These are phyloP conservation scores for Ophion slaviceki DNA, from an alignment of 2,888 invertebrate genomes.

Conservation along the genomic window DNA sequence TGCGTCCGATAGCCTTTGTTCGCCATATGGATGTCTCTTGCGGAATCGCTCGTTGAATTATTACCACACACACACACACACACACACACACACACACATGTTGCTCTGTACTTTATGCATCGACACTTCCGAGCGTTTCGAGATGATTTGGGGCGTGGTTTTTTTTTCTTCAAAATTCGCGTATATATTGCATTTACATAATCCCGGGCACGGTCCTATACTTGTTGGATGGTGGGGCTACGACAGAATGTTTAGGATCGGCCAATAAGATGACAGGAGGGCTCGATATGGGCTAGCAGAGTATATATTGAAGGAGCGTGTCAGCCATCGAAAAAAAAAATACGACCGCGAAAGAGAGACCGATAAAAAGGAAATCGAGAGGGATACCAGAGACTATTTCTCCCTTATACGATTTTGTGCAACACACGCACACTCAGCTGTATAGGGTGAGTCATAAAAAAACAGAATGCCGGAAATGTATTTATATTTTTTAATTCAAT, in stretches of 20 bases:
- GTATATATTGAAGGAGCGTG: constrained; percentile 28
- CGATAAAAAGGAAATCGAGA: constrained; percentile 35
- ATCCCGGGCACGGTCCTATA: background rate
- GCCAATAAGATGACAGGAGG: constrained; percentile 18
- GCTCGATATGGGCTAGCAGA: background rate
- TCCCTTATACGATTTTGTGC: constrained; percentile 10
- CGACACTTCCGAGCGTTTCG: background rate
- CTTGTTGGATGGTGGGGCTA: background rate
- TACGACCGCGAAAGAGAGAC: background rate
- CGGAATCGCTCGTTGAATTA: background rate
- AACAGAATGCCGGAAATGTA: too few species aligned
- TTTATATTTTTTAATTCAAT: too few species aligned
- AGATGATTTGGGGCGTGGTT: background rate
- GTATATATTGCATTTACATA: constrained; percentile 32
- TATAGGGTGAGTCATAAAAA: too few species aligned
- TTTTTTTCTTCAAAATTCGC: background rate
- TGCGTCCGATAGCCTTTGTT: too few species aligned
- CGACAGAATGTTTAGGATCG: background rate
- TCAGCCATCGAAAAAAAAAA: background rate
- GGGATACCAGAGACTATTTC: constrained; percentile 5
- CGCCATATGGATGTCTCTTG: background rate
- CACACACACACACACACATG: background rate
- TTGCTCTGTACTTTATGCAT: background rate
- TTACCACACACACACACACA: background rate
- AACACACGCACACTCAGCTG: background rate